Base-by-base conservation (phyloP, 2,113 vertebrate genomes). In the Globicephala melas region DNA sequence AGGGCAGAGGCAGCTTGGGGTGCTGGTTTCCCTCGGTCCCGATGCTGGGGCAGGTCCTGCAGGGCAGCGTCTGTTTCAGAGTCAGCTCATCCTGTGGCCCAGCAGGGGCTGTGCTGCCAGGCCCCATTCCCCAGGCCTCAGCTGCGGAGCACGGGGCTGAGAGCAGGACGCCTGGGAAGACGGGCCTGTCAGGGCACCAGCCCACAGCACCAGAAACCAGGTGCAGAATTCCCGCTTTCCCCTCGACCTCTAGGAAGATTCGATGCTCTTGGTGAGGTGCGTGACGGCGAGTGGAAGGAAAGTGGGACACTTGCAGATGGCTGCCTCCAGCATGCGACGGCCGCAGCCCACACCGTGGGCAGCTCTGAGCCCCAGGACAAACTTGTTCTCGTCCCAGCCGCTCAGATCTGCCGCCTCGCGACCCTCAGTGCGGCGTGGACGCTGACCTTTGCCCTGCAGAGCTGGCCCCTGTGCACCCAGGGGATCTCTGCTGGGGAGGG, bases 381-480 rank as follows among this genome's bases (percentile, higher is more conserved):
- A 73, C 76, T 17, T 28, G 62, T 33, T 58, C 86, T 88, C 7
- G 0, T 58, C 89, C 38, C 9, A 3, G 38, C 33, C 8, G 6
- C 74, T 58, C 53, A 1, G 11, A n/a, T 20, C 84, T 1, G 1
- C 8, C 2, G 5, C 31, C 47, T 55, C 47, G 21, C 11, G 2
- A 55, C 17, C 50, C 31, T 11, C 21, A 31, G 47, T 1, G 0
- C 18, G 11, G 11, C 1, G 47, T 23, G 31, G 63, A 26, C 11
- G 2, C 67, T 8, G 13, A 11, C 10, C 33, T 41, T 14, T 14
- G 15, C 58, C 8, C 11, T 1, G 23, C 36, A 58, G 67, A 44
- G 23, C 5, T 2, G 12, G 3, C 26, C 4, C 31, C 47, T 11
- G 21, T 21, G 1, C 0, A 17, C 41, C 3, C 0, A 0, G 20